These are phyloP conservation scores for Drosophila quadrilineata DNA, from an alignment of 1,140 invertebrate genomes.

Conservation along the genomic window DNA sequence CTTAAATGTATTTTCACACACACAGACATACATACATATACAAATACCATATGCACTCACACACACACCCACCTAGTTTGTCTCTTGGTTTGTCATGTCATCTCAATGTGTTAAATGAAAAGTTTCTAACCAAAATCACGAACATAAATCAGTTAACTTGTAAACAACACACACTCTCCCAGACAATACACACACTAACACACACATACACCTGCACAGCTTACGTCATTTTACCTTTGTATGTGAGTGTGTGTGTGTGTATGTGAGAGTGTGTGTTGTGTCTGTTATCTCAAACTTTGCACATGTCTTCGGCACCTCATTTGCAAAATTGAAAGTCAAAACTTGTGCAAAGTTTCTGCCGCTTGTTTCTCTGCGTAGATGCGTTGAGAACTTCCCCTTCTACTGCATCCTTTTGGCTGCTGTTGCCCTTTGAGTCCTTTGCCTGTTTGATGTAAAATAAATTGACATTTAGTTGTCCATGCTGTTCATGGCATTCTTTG, in stretches of 20 bases:
- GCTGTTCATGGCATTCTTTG: not conserved
- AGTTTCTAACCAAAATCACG: constrained; percentile 65
- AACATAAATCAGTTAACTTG: constrained; percentile 76
- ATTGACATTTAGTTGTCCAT: constrained; percentile 75
- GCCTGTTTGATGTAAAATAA: constrained; percentile 64
- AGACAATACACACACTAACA: constrained; percentile 13
- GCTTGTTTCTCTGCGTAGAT: not conserved
- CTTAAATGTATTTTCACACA: not conserved
- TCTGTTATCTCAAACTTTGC: constrained; percentile 58
- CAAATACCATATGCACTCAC: too few species aligned
- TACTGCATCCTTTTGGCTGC: too few species aligned
- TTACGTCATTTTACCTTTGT: not conserved
- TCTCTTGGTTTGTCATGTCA: constrained; percentile 7
- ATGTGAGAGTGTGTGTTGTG: constrained; percentile 7
- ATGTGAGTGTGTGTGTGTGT: not conserved
- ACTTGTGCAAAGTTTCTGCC: constrained; percentile 63
- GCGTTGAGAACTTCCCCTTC: too few species aligned
- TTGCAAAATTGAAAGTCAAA: constrained; percentile 78
- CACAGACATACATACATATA: not conserved
- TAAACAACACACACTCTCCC: constrained; percentile 51
- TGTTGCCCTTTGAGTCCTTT: constrained; percentile 39
- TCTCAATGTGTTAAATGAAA: constrained; percentile 60
- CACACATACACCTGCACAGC: constrained; percentile 8
- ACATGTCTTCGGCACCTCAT: constrained; percentile 73
- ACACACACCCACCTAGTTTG: not conserved